A percentile compares a stretch with the other conserved stretches of the same genome.
These are phyloP conservation scores for Neuroterus valhalla DNA, from an alignment of 1,140 invertebrate genomes.

Conservation along the genomic window DNA sequence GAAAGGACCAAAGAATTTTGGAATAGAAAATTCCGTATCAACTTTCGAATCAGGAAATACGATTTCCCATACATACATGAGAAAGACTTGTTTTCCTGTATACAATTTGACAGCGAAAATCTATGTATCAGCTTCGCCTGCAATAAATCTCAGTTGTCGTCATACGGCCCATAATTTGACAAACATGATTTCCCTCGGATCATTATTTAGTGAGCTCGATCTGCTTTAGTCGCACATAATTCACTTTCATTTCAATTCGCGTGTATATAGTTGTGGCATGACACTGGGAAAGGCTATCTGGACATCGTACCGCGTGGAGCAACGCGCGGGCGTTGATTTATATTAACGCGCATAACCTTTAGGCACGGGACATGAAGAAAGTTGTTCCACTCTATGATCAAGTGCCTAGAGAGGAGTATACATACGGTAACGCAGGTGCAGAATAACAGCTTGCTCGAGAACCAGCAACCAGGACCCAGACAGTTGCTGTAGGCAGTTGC, in stretches of 20 bases:
- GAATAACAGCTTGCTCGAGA: slow-evolving; percentile 53
- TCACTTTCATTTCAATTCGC: slow-evolving; percentile 57
- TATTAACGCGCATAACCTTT: slow-evolving; percentile 53
- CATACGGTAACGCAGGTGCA: slow-evolving; percentile 56
- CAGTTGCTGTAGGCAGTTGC: slow-evolving; percentile 52
- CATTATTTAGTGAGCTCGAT: slow-evolving; percentile 19
- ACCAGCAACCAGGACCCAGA: slow-evolving; percentile 40
- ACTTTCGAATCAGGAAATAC: too few species aligned
- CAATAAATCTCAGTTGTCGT: too few species aligned
- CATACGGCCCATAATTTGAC: slow-evolving; percentile 4
- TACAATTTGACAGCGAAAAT: too few species aligned
- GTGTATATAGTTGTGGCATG: slow-evolving; percentile 45
- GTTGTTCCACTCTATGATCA: slow-evolving; percentile 54
- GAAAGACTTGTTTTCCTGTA: too few species aligned
- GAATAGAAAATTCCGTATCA: too few species aligned
- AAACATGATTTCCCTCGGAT: slow-evolving; percentile 24
- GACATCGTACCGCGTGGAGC: slow-evolving; percentile 38
- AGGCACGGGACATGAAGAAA: slow-evolving; percentile 53
- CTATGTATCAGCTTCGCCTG: too few species aligned
- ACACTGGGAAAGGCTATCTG: slow-evolving; percentile 43
- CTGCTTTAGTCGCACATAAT: slow-evolving; percentile 15
- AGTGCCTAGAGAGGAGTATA: slow-evolving; percentile 42
- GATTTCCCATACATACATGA: too few species aligned
- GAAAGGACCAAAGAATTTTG: too few species aligned
- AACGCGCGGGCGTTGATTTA: slow-evolving; percentile 59